Evolutionary conservation across 2,113 vertebrate genomes (phyloP).

Genomic region (Ariopsis seemanni): DNA sequence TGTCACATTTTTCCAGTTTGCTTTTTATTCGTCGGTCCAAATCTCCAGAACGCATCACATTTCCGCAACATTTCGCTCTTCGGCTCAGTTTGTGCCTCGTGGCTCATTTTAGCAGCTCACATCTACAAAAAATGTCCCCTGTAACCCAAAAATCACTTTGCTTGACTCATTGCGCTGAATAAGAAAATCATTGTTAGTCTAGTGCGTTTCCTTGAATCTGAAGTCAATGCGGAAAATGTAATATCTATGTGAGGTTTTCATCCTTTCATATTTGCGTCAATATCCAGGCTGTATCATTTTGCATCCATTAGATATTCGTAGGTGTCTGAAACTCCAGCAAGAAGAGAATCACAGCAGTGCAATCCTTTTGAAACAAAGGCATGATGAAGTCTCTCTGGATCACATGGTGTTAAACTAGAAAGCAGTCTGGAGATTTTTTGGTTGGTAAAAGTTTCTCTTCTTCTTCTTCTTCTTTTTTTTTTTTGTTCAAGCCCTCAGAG

Average conservation of each 20-base stretch:
- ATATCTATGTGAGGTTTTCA: background rate
- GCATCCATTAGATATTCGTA: background rate
- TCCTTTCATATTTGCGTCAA: background rate
- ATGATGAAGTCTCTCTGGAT: background rate
- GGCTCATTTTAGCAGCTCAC: too few relatives aligned
- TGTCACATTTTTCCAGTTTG: background rate
- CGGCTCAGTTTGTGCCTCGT: too few relatives aligned
- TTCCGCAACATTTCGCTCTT: too few relatives aligned
- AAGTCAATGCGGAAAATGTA: background rate
- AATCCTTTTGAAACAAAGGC: background rate
- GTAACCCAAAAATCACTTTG: background rate
- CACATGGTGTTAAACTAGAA: background rate
- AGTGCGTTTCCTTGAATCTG: background rate
- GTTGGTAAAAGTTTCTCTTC: constrained; percentile 34
- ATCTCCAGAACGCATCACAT: too few relatives aligned
- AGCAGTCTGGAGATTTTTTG: background rate
- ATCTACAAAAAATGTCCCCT: background rate
- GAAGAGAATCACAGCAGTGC: background rate
- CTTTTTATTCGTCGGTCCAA: too few relatives aligned
- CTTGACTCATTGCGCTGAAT: background rate
- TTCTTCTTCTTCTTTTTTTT: background rate
- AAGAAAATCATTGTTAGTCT: background rate
- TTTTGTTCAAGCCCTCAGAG: constrained; percentile 60
- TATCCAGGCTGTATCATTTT: background rate
- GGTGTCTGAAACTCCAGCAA: background rate